Percentiles rank a stretch among this genome's conserved stretches.
These are phyloP conservation scores for Heliconius himera DNA, from an alignment of 1,140 invertebrate species.

Conservation along the genomic window DNA sequence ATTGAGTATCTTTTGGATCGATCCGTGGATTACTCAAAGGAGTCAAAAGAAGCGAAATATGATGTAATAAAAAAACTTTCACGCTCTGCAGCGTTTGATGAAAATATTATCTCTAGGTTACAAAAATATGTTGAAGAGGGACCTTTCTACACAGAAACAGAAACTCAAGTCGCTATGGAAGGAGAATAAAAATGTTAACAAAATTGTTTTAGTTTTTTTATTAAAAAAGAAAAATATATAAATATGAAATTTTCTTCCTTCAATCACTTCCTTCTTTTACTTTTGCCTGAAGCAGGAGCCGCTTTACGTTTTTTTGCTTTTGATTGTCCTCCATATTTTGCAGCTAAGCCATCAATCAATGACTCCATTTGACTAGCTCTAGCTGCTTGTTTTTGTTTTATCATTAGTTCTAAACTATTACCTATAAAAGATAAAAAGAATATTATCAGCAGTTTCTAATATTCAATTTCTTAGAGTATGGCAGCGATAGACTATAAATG, in stretches of 20 bases:
- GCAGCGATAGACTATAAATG: too few relatives aligned
- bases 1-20: conserved; percentile 89
- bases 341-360: conserved; percentile 72
- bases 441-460: not conserved
- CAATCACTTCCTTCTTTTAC: conserved; percentile 61
- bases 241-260: not conserved
- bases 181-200: conserved; percentile 51
- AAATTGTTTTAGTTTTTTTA: not conserved
- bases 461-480: too few relatives aligned
- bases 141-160: conserved; percentile 85
- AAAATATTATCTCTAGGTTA: conserved; percentile 83
- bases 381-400: conserved; percentile 66
- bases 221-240: not conserved
- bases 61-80: conserved; percentile 85
- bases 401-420: conserved; percentile 73
- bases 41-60: conserved; percentile 89
- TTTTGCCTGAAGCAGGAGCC: conserved; percentile 49
- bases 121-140: conserved; percentile 87
- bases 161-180: conserved; percentile 87
- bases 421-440: conserved; percentile 38
- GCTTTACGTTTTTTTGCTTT: conserved; percentile 66
- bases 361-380: conserved; percentile 70
- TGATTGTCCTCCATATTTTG: conserved; percentile 71
- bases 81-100: conserved; percentile 85
- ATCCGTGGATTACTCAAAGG: conserved; percentile 85